Percentiles rank a stretch among this genome's conserved stretches.
Evolutionary conservation across 2,797 vertebrate genomes (phyloP).

Genomic region (Bovichtus variegatus): DNA sequence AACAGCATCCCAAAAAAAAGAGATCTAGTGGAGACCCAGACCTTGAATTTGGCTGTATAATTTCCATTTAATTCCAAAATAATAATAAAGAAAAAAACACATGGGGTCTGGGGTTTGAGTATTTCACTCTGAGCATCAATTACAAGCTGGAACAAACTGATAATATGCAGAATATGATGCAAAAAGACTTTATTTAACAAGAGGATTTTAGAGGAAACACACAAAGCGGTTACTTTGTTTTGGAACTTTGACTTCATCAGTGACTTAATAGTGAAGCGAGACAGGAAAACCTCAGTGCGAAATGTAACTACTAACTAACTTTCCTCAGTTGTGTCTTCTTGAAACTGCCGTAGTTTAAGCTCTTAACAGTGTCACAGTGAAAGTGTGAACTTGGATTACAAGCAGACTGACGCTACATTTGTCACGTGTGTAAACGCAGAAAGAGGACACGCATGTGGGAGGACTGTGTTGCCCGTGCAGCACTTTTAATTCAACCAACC

Average conservation of each 20-base stretch:
- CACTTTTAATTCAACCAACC: conserved; percentile 42
- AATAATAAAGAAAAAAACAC: no score
- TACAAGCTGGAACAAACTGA: not conserved
- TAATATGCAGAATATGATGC: not conserved
- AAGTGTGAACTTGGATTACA: not conserved
- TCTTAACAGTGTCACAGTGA: not conserved
- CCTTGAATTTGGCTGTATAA: no score
- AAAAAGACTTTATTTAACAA: not conserved
- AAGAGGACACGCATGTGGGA: no score
- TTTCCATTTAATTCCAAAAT: no score
- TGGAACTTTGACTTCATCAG: not conserved
- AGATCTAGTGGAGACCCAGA: not conserved
- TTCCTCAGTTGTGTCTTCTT: no score
- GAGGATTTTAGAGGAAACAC: not conserved
- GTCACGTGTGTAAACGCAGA: no score
- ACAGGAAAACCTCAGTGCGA: no score
- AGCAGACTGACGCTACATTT: no score
- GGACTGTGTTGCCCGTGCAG: conserved; percentile 37
- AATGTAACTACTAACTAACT: not conserved
- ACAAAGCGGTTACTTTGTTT: not conserved
- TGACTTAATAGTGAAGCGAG: no score
- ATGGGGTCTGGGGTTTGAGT: not conserved
- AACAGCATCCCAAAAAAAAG: no score
- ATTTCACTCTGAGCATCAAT: not conserved
- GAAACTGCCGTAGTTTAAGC: not conserved